Conservation (phyloP, 2,888 invertebrate species). For the Yponomeuta plumbellus region DNA sequence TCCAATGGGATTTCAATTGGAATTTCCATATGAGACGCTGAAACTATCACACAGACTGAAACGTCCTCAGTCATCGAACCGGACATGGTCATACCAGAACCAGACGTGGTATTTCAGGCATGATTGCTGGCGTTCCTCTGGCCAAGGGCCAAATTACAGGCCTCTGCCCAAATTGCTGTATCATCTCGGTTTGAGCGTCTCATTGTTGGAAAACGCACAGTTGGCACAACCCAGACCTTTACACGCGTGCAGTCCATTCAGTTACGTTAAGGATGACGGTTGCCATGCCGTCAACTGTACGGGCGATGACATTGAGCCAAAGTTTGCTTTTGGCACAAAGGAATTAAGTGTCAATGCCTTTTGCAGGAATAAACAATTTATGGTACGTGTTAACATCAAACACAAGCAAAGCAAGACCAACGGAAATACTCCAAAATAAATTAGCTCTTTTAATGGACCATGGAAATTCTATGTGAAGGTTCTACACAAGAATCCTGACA, state of each 20-base stretch:
- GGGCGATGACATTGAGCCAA: not conserved
- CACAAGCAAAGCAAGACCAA: no score
- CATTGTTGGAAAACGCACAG: not conserved
- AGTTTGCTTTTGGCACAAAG: not conserved
- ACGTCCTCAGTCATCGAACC: not conserved
- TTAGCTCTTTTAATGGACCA: no score
- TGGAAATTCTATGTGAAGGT: no score
- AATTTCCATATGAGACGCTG: no score
- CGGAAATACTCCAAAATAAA: no score
- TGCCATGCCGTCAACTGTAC: not conserved
- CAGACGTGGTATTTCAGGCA: not conserved
- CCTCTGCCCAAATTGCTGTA: not conserved
- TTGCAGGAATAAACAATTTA: not conserved
- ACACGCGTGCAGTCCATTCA: no score
- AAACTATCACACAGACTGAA: not conserved
- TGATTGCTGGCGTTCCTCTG: not conserved
- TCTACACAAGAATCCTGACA: no score
- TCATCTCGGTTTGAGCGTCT: not conserved
- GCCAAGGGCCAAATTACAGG: conserved; percentile 4
- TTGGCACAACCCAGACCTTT: no score
- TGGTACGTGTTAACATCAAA: no score
- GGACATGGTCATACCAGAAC: not conserved
- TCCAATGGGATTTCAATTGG: no score
- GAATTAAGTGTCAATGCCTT: not conserved
- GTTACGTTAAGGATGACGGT: no score